Percentiles rank a stretch among this genome's conserved stretches.
Evolutionary conservation across 1,140 invertebrate genomes (phyloP).

Genomic region (Cecropterus lyciades): DNA sequence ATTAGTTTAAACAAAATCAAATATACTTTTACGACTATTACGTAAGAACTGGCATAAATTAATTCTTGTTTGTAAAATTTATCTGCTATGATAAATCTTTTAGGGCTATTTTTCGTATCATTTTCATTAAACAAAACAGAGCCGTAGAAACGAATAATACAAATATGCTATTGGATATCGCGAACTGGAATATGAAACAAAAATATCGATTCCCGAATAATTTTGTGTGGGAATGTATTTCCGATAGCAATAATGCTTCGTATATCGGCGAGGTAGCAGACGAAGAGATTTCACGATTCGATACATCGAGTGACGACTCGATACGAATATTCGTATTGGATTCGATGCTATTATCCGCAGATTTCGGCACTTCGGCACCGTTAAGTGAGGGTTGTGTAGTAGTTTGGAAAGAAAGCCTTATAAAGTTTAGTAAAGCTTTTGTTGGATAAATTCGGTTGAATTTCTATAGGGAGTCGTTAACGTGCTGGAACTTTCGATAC

Average conservation of each 20-base stretch:
- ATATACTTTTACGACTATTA: no score
- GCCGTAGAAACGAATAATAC: not conserved
- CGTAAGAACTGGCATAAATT: no score
- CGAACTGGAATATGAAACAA: constrained; percentile 4
- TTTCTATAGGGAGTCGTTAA: not conserved
- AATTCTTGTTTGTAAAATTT: no score
- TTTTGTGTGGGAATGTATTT: constrained; percentile 13
- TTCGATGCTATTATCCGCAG: constrained; percentile 27
- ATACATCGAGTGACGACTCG: constrained; percentile 24
- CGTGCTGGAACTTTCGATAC: not conserved
- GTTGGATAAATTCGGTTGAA: constrained; percentile 5
- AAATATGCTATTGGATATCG: not conserved
- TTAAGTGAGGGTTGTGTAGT: constrained; percentile 19
- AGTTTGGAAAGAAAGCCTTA: constrained; percentile 9
- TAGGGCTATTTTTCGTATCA: no score
- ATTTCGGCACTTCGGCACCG: constrained; percentile 25
- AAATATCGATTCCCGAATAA: constrained; percentile 19
- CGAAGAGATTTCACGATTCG: constrained; percentile 30
- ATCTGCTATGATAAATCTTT: no score
- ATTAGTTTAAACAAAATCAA: no score
- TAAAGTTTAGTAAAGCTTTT: constrained; percentile 13
- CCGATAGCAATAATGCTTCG: constrained; percentile 26
- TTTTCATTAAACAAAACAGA: no score
- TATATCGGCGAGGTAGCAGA: constrained; percentile 3
- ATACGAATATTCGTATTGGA: constrained; percentile 29